These are phyloP conservation scores for Diphyllodes magnificus DNA, from an alignment of 2,113 vertebrate genomes.

Conservation along the genomic window DNA sequence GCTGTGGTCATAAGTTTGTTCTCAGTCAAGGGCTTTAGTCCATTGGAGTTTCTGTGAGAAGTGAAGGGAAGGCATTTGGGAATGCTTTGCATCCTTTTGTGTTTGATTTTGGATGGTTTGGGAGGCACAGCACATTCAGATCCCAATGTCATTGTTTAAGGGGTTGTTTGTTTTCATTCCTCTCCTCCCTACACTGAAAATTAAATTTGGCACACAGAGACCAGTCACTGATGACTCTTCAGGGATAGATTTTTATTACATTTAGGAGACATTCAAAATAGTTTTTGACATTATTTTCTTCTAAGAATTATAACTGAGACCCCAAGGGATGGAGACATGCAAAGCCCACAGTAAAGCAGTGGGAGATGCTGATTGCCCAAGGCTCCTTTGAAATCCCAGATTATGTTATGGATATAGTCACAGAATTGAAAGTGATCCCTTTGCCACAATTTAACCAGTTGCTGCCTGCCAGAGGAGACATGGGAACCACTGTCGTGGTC, in stretches of 20 bases:
- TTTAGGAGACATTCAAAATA: constrained; percentile 48
- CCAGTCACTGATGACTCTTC: constrained; percentile 30
- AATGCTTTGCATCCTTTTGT: constrained; percentile 7
- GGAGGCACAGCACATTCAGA: constrained; percentile 12
- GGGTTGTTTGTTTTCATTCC: constrained; percentile 42
- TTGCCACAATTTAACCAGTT: constrained; percentile 46
- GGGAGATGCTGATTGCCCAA: constrained; percentile 32
- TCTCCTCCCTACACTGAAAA: constrained; percentile 8
- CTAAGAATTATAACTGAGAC: constrained; percentile 40
- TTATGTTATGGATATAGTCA: constrained; percentile 39
- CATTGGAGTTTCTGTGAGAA: not conserved
- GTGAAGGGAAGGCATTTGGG: constrained; percentile 12
- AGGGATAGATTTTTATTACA: constrained; percentile 50
- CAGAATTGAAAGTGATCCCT: constrained; percentile 45
- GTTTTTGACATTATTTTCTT: constrained; percentile 51
- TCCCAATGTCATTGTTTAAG: constrained; percentile 27
- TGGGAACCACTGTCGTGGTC: not conserved
- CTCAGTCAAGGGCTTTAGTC: not conserved
- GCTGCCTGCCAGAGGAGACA: not conserved
- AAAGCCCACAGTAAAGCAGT: constrained; percentile 17
- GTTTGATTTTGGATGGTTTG: not conserved
- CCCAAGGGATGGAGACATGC: not conserved
- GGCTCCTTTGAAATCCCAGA: constrained; percentile 48
- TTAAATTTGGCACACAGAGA: constrained; percentile 8
- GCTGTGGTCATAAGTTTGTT: not conserved